Evolutionary conservation across 2,888 invertebrate genomes (phyloP), one percentile per base, ranked within the genome.

Genomic region (Clostera curtula): DNA sequence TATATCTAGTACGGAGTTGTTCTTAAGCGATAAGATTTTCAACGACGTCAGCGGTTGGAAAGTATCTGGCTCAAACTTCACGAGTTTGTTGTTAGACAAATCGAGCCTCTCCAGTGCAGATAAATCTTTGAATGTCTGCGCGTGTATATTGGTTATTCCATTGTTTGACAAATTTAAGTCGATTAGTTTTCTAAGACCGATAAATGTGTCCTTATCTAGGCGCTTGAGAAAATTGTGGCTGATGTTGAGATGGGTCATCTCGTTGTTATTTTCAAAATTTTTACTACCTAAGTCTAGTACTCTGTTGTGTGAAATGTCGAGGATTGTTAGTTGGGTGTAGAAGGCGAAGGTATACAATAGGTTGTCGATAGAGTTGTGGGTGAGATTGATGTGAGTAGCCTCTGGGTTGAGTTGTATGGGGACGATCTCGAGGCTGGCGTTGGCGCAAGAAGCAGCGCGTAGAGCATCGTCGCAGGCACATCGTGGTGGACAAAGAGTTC

Each of bases 361-460:
- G 56, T 88, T 89, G 57, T 88, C 87, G 59, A 97, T 93, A 46
- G 89, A 88, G 72, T 96, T 96, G 62, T 90, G 87, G n/a, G 91
- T 90, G 31, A 96, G 88, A 63, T 93, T 92, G 59, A 96, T 90
- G 71, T 90, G 89, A 27, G 89, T 89, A 25, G 93, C 89, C 65
- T 93, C 93, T 19, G 96, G 96, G 72, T 95, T 95, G 45, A 95
- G 86, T 63, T 94, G 94, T 50, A 95, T 94, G 35, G 95, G 95
- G 28, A 95, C 92, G 50, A 93, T 91, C 65, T 93, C 93, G 43
- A 95, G 87, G 36, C 88, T 88, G 28, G 93, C 93, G 56, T 89
- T 88, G 44, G 90, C 89, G 70, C 95, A 95, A 42, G 89, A 88
- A 13, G 92, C 91, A 33, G 88, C 88, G 40, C 93, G 87, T 42